Base-by-base conservation (phyloP, 2,888 invertebrate genomes). In the Argyresthia goedartella region DNA sequence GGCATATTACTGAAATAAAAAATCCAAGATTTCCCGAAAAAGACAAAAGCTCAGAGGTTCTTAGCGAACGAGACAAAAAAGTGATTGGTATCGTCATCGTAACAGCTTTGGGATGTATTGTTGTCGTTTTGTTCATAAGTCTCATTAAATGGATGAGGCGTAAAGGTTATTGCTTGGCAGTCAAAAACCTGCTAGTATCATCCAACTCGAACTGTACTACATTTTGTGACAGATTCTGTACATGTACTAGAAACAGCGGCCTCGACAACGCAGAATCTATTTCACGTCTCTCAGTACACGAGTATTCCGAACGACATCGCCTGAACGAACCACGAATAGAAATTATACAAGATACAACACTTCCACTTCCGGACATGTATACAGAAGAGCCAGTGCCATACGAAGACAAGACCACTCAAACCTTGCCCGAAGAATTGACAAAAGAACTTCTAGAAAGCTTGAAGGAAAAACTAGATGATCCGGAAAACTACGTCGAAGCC, bases 391-490 rank as follows among this genome's bases (percentile, higher is more conserved):
- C 58, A 8, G 60, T 72, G 7, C 78, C 77, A 15, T 79, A 80
- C 36, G 90, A 88, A 59, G 89, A 91, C 63, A 91, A 91, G 71
- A 89, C 88, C 34, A 91, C 91, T 1, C 91, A 92, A 67, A 93
- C 93, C 0, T 76, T 93, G 50, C 93, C 93, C 0, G 93, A 92
- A 67, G 93, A 93, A 68, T 67, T 94, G 48, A 93, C 93, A 0
- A 90, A 91, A 60, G 93, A 94, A 62, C 87, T 93, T 50, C 75
- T 94, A 54, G 91, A 90, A 59, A 89, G 90, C 57, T 76, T 94
- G 13, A 87, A 91, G 53, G 90, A 91, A 59, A 90, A 91, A 62
- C 70, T 94, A 8, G 91, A 92, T 60, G 91, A 91, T 66, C 93
- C 93, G 0, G 89, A 91, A 52, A 91, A 92, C 54, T 92, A 92